These are phyloP conservation scores for Pygoscelis adeliae DNA, from an alignment of 2,113 vertebrate genomes.

Conservation along the genomic window DNA sequence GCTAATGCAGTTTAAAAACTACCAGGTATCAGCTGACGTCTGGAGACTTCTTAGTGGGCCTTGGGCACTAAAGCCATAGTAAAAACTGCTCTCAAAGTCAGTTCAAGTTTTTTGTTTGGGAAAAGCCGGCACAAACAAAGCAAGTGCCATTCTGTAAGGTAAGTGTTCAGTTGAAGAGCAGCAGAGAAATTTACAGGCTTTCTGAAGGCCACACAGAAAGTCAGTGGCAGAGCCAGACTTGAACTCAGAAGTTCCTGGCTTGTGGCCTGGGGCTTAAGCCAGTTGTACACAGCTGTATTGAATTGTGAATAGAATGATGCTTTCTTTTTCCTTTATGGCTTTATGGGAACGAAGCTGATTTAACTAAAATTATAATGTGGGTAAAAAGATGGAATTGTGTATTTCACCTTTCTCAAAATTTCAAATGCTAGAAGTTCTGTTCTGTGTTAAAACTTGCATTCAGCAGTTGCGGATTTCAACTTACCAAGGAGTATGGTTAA, in stretches of 20 bases:
- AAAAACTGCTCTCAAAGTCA: not conserved
- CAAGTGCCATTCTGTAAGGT: not conserved
- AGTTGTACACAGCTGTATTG: not conserved
- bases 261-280: constrained; percentile 2
- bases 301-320: not conserved
- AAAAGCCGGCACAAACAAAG: not conserved
- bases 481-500: not conserved
- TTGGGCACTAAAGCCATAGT: not conserved
- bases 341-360: not conserved
- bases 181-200: not conserved
- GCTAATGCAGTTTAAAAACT: not conserved
- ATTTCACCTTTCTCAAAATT: not conserved
- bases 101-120: not conserved
- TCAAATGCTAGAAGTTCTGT: not conserved
- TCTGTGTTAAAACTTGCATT: not conserved
- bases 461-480: not conserved
- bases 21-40: not conserved
- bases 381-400: not conserved
- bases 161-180: not conserved
- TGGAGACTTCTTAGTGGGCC: not conserved
- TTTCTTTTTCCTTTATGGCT: not conserved
- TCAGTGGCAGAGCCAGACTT: constrained; percentile 13
- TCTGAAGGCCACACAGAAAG: constrained; percentile 23
- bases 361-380: not conserved
- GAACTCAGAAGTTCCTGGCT: constrained; percentile 56